These are phyloP conservation scores for Cacoxenus indagator DNA, from an alignment of 2,888 invertebrate genomes.

Conservation along the genomic window DNA sequence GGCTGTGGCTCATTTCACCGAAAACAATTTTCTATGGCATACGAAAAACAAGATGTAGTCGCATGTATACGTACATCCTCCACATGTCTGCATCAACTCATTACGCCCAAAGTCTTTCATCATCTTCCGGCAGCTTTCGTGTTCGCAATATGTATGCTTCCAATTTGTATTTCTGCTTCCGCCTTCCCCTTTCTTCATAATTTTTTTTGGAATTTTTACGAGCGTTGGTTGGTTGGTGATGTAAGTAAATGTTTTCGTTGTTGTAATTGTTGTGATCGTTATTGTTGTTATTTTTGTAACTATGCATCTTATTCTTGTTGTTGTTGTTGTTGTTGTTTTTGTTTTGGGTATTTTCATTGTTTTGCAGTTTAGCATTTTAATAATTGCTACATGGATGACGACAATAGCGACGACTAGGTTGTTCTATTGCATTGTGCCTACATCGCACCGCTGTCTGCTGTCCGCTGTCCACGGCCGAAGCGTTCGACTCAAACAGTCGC, in stretches of 20 bases:
- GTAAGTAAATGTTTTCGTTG: not conserved
- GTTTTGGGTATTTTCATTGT: slow-evolving; percentile 4
- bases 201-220: not conserved
- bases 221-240: not conserved
- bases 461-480: too few species aligned
- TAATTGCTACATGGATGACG: not conserved
- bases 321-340: not conserved
- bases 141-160: not conserved
- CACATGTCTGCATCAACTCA: not conserved
- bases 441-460: not conserved
- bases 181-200: not conserved
- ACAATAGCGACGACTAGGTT: not conserved
- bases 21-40: too few species aligned
- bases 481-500: too few species aligned
- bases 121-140: not conserved
- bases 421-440: not conserved
- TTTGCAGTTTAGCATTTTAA: slow-evolving; percentile 4
- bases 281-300: not conserved
- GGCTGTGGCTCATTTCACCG: too few species aligned
- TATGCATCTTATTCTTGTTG: not conserved
- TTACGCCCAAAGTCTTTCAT: not conserved
- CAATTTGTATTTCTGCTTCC: not conserved
- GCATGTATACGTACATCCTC: not conserved
- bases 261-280: not conserved
- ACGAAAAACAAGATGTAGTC: not conserved